Conservation (phyloP, 1,140 invertebrate species). For the Globodera ellingtonae region DNA sequence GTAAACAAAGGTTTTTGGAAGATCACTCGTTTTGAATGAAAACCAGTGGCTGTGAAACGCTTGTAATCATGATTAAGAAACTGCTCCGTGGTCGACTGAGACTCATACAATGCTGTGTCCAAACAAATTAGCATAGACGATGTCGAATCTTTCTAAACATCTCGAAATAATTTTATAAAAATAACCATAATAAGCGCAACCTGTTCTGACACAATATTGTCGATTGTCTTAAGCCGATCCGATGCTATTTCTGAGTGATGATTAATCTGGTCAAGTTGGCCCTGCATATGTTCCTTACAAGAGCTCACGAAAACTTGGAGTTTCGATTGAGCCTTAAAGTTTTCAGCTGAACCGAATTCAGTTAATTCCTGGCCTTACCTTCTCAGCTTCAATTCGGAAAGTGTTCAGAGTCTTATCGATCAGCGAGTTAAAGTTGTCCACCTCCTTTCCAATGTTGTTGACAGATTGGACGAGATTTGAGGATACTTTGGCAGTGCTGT, state of each 20-base stretch:
- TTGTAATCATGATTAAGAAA: constrained; percentile 41
- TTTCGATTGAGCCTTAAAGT: not conserved
- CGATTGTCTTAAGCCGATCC: not conserved
- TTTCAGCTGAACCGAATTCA: too few species aligned
- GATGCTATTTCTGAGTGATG: not conserved
- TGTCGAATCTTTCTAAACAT: constrained; percentile 9
- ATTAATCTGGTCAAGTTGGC: not conserved
- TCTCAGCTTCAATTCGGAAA: not conserved
- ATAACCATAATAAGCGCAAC: not conserved
- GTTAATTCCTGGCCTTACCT: not conserved
- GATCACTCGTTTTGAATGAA: not conserved
- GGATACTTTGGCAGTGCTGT: not conserved
- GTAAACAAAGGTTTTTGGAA: constrained; percentile 3
- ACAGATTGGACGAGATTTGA: not conserved
- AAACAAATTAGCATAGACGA: not conserved
- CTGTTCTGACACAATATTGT: not conserved
- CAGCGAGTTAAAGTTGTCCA: not conserved
- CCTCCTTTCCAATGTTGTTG: not conserved
- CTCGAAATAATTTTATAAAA: not conserved
- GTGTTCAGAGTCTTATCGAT: not conserved
- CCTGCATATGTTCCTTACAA: not conserved
- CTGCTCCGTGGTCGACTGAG: constrained; percentile 38
- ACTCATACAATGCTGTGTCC: constrained; percentile 13
- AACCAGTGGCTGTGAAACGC: constrained; percentile 30
- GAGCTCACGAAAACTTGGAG: not conserved